Conservation (phyloP, 2,888 invertebrate genomes). For the Rhimphoctona megacephalus region DNA sequence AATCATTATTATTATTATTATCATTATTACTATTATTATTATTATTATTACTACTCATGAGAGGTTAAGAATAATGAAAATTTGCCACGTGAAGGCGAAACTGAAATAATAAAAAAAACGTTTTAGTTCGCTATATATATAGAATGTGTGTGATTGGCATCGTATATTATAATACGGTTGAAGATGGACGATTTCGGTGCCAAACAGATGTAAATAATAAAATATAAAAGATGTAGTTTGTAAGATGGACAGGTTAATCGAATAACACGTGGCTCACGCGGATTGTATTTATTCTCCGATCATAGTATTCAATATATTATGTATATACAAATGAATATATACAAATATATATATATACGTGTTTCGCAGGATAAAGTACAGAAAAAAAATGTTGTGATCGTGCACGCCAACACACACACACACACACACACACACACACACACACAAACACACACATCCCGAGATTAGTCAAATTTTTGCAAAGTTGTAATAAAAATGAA, state of each 20-base stretch:
- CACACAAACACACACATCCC: constrained; percentile 9
- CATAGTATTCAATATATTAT: constrained; percentile 34
- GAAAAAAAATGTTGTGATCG: constrained; percentile 48
- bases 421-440: constrained; percentile 1
- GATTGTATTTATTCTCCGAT: constrained; percentile 49
- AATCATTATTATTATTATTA: not conserved
- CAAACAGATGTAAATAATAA: constrained; percentile 84
- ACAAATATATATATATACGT: constrained; percentile 13
- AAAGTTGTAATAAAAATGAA: constrained; percentile 44
- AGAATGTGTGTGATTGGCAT: constrained; percentile 72
- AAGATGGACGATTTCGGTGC: constrained; percentile 81
- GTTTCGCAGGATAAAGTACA: constrained; percentile 27
- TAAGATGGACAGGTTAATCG: constrained; percentile 71
- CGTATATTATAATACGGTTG: constrained; percentile 67
- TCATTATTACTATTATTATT: not conserved
- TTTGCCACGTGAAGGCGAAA: constrained; percentile 55
- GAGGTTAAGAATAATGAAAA: constrained; percentile 41
- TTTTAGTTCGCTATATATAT: constrained; percentile 58
- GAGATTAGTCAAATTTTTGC: constrained; percentile 52
- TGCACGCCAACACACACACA: constrained; percentile 14
- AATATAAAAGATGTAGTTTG: constrained; percentile 78
- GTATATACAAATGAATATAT: constrained; percentile 26
- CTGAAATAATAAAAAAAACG: constrained; percentile 42
- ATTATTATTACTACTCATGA: constrained; percentile 6
- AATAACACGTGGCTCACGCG: constrained; percentile 45